Evolutionary conservation across 2,113 vertebrate genomes (phyloP).

Genomic region (Ictalurus punctatus): DNA sequence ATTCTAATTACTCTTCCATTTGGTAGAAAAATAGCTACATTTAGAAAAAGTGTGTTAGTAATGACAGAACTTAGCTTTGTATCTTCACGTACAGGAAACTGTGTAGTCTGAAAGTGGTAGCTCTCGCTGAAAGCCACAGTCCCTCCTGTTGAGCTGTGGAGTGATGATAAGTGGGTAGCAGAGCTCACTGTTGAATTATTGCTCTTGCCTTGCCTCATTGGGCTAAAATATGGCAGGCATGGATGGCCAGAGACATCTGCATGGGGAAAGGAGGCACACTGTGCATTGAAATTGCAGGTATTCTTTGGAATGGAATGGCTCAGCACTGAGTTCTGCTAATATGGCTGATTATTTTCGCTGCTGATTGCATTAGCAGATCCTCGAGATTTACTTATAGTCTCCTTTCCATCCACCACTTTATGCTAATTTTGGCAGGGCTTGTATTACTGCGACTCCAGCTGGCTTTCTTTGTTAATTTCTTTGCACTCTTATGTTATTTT

Average conservation of each 20-base stretch:
- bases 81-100: background rate
- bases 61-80: background rate
- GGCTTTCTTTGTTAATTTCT: background rate
- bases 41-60: constrained; percentile 2
- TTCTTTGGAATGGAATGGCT: constrained; percentile 50
- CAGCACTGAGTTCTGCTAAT: constrained; percentile 24
- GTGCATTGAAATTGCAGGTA: constrained; percentile 29
- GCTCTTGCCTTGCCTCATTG: constrained; percentile 30
- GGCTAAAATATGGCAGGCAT: constrained; percentile 20
- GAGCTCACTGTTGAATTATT: constrained; percentile 11
- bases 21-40: background rate
- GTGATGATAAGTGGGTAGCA: constrained; percentile 17
- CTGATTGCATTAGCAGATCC: constrained; percentile 64
- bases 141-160: background rate
- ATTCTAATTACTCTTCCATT: background rate
- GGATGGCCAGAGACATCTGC: constrained; percentile 19
- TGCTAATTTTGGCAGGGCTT: constrained; percentile 2
- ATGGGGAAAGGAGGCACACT: constrained; percentile 9
- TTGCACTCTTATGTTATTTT: background rate
- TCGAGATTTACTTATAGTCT: constrained; percentile 16
- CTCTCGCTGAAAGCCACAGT: background rate
- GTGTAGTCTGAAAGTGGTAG: background rate
- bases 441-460: background rate
- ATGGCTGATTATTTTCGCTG: constrained; percentile 50
- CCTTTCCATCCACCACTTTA: constrained; percentile 11